Conservation (phyloP, 2,888 invertebrate genomes). For the Megaustenia siamemsis region DNA sequence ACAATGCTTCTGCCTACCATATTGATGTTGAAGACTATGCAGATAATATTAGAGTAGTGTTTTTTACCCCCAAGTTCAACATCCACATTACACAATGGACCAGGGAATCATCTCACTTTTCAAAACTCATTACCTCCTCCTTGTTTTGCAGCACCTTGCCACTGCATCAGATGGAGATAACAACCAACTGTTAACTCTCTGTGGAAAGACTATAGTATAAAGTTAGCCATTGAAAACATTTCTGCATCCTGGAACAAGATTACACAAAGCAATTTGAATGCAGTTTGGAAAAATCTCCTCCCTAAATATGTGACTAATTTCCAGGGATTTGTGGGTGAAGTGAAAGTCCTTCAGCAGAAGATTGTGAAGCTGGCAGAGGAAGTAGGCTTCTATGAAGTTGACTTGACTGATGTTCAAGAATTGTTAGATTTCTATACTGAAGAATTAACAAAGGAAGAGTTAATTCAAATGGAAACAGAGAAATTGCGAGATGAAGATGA, state of each 20-base stretch:
- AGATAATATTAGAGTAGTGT: slow-evolving; percentile 42
- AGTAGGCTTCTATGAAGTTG: slow-evolving; percentile 19
- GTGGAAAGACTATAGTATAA: slow-evolving; percentile 41
- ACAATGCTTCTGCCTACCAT: slow-evolving; percentile 48
- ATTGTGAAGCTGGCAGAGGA: not conserved
- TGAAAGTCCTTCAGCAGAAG: not conserved
- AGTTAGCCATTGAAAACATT: slow-evolving; percentile 36
- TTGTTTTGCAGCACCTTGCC: slow-evolving; percentile 16
- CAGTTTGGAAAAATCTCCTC: slow-evolving; percentile 24
- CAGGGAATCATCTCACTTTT: slow-evolving; percentile 49
- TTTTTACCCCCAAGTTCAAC: slow-evolving; percentile 42
- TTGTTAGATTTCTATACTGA: slow-evolving; percentile 20
- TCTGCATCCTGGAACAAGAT: slow-evolving; percentile 16
- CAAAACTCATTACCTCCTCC: slow-evolving; percentile 39
- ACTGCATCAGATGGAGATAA: not conserved
- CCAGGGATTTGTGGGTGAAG: not conserved
- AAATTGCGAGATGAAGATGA: not conserved
- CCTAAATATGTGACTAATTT: slow-evolving; percentile 35
- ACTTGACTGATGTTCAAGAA: slow-evolving; percentile 19
- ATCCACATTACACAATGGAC: slow-evolving; percentile 41
- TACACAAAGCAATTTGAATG: not conserved
- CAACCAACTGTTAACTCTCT: slow-evolving; percentile 4
- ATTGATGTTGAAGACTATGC: slow-evolving; percentile 13
- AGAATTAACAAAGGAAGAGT: not conserved
- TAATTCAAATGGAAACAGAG: not conserved